Percentiles rank a stretch among this genome's conserved stretches.
phyloP scores from a whole-genome alignment of 2,888 invertebrate genomes.

The Metacarcinus magister region DNA sequence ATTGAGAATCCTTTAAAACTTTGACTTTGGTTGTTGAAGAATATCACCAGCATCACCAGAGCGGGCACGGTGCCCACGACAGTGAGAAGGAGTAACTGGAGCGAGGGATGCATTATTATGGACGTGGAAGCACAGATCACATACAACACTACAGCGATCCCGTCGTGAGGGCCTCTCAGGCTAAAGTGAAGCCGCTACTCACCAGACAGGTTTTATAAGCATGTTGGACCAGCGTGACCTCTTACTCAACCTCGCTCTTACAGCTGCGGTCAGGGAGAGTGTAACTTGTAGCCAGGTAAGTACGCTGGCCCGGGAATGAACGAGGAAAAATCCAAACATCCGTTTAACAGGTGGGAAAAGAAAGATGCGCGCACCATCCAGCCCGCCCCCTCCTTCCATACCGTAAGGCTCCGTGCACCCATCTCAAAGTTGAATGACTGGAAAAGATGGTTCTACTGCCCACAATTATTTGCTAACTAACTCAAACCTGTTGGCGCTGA shows the following conservation, averaged over 20 bases:
- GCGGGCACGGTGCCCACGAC: constrained; percentile 40
- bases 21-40: not conserved
- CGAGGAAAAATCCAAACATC: not conserved
- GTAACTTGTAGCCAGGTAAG: not conserved
- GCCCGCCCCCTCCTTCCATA: not conserved
- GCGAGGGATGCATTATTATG: not conserved
- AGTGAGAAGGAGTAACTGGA: not conserved
- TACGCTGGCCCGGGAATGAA: not conserved
- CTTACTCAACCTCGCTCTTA: not conserved
- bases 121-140: not conserved
- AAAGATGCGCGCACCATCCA: not conserved
- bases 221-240: not conserved
- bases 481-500: not conserved
- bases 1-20: not conserved
- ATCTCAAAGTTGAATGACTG: not conserved
- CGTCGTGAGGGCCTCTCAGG: not conserved
- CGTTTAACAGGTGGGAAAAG: not conserved
- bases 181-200: not conserved
- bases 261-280: not conserved
- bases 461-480: not conserved
- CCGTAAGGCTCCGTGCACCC: not conserved
- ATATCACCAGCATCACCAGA: constrained; percentile 30
- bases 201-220: not conserved
- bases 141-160: not conserved
- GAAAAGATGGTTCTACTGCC: not conserved